Evolutionary conservation across 1,140 invertebrate species (phyloP).

Genomic region (Eufriesea mexicana): DNA sequence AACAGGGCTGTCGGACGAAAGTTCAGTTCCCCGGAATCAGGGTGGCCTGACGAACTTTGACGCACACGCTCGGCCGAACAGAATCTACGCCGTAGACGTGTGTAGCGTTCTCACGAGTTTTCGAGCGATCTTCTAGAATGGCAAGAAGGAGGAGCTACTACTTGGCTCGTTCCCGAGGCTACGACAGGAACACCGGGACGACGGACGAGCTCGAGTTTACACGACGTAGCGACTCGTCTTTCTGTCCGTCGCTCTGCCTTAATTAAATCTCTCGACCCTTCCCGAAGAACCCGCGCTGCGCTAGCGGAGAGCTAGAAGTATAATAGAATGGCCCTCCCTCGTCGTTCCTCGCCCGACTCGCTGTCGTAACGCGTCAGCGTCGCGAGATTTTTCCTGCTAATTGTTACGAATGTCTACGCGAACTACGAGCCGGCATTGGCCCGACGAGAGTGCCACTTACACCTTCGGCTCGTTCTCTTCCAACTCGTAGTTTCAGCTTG

Average conservation of each 20-base stretch:
- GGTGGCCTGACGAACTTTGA: constrained; percentile 61
- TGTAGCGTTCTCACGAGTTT: constrained; percentile 66
- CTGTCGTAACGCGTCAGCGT: constrained; percentile 42
- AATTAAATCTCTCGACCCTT: constrained; percentile 74
- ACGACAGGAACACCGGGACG: constrained; percentile 40
- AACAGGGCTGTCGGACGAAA: constrained; percentile 49
- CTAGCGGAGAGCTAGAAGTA: constrained; percentile 55
- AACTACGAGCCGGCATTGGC: neutral
- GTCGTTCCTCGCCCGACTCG: constrained; percentile 29
- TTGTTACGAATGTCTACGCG: constrained; percentile 4
- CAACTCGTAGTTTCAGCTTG: neutral
- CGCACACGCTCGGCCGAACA: constrained; percentile 63
- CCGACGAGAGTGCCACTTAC: too few species aligned
- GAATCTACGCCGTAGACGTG: constrained; percentile 59
- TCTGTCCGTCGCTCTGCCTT: constrained; percentile 68
- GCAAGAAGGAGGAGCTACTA: constrained; percentile 51
- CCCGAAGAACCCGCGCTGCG: constrained; percentile 56
- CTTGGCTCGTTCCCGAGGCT: constrained; percentile 58
- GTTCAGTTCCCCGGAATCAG: constrained; percentile 49
- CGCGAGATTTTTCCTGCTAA: constrained; percentile 41
- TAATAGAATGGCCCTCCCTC: constrained; percentile 37
- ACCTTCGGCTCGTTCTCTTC: neutral
- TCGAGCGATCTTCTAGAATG: constrained; percentile 58
- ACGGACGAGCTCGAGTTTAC: constrained; percentile 63
- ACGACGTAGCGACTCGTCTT: constrained; percentile 68